A percentile compares a stretch with the other conserved stretches of the same genome.
These are phyloP conservation scores for Geophilus truncorum DNA, from an alignment of 2,888 invertebrate species.

Conservation along the genomic window DNA sequence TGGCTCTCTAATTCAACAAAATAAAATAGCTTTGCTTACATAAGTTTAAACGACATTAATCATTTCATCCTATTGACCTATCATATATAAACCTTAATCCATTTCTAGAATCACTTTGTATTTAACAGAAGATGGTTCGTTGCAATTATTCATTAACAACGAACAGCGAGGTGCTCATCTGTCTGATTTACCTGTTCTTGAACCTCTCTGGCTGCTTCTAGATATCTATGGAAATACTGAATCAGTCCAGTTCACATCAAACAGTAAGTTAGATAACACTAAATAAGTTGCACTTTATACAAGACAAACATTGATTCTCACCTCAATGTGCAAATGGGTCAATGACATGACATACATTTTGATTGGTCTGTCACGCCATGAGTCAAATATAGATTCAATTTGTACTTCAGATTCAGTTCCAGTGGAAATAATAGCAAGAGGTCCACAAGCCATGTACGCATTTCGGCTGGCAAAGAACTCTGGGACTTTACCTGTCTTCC, in stretches of 20 bases:
- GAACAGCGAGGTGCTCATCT: conserved; percentile 30
- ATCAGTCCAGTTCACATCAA: conserved; percentile 31
- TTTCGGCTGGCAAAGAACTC: conserved; percentile 29
- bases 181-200: conserved; percentile 28
- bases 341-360: background rate
- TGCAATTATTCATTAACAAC: conserved; percentile 33
- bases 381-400: background rate
- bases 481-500: conserved; percentile 31
- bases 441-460: conserved; percentile 33
- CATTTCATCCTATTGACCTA: too few relatives aligned
- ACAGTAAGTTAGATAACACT: conserved; percentile 29
- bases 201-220: conserved; percentile 34
- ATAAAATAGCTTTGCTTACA: too few relatives aligned
- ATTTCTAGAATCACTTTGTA: conserved; percentile 1
- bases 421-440: conserved; percentile 34
- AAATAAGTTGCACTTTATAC: background rate
- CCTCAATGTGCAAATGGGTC: background rate
- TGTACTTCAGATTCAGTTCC: conserved; percentile 31
- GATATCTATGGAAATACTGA: conserved; percentile 35
- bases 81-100: too few relatives aligned
- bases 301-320: background rate
- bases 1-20: too few relatives aligned
- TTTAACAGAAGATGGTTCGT: conserved; percentile 21
- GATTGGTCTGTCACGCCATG: background rate
- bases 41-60: too few relatives aligned